These are phyloP conservation scores for Siniperca obscura DNA, from an alignment of 2,797 vertebrate species.

Conservation along the genomic window DNA sequence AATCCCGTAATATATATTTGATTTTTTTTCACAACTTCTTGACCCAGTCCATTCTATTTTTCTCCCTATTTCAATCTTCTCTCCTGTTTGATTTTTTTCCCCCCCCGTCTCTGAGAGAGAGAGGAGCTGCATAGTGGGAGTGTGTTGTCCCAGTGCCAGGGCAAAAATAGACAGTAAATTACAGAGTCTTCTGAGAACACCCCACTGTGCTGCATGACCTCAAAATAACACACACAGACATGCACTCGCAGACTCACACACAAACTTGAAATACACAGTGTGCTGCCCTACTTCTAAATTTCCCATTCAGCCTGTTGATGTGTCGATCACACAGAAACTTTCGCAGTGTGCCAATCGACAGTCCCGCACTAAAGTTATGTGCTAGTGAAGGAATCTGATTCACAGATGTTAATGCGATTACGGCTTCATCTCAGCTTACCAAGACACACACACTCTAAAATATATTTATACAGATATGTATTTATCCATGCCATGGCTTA, in stretches of 20 bases:
- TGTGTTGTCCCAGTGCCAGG: slow-evolving; percentile 79
- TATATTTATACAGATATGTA: slow-evolving; percentile 54
- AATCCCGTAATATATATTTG: slow-evolving; percentile 21
- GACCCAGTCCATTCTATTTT: slow-evolving; percentile 35
- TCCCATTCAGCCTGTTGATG: slow-evolving; percentile 64
- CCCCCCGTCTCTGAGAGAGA: slow-evolving; percentile 33
- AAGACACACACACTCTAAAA: slow-evolving; percentile 45
- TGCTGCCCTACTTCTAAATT: slow-evolving; percentile 66
- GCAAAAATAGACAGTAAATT: slow-evolving; percentile 83
- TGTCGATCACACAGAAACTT: slow-evolving; percentile 55
- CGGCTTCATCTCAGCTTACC: slow-evolving; percentile 56
- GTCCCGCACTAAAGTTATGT: slow-evolving; percentile 44
- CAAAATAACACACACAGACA: slow-evolving; percentile 78
- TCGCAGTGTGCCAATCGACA: slow-evolving; percentile 48
- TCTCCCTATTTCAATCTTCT: slow-evolving; percentile 41
- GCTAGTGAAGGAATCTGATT: slow-evolving; percentile 67
- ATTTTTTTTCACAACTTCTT: slow-evolving; percentile 24
- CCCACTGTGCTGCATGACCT: slow-evolving; percentile 78
- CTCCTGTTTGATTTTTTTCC: slow-evolving; percentile 42
- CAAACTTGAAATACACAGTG: slow-evolving; percentile 64
- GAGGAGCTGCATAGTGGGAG: slow-evolving; percentile 74
- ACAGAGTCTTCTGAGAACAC: slow-evolving; percentile 80
- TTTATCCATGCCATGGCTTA: slow-evolving; percentile 27
- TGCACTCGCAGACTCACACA: slow-evolving; percentile 57
- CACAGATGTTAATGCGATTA: slow-evolving; percentile 77